phyloP scores from a whole-genome alignment of 2,888 invertebrate genomes.

The Lycocerus yunnanus region DNA sequence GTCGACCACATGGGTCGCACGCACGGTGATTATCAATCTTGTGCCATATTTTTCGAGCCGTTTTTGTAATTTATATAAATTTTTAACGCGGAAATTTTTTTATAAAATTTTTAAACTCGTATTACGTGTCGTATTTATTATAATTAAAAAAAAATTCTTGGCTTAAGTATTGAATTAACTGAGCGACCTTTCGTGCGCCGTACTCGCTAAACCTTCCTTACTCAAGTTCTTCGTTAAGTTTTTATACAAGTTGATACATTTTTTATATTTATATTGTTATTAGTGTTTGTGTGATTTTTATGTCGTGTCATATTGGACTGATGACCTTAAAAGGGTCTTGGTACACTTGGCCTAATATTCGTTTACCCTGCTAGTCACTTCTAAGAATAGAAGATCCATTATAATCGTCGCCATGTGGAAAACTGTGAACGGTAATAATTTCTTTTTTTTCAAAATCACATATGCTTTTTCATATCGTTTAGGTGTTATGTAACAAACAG shows the following conservation, averaged over 20 bases:
- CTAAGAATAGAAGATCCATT: slow-evolving; percentile 48
- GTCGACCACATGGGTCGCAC: slow-evolving; percentile 59
- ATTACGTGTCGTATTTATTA: slow-evolving; percentile 8
- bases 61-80: slow-evolving; percentile 8
- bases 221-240: slow-evolving; percentile 6
- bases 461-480: slow-evolving; percentile 30
- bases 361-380: slow-evolving; percentile 44
- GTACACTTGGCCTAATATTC: slow-evolving; percentile 34
- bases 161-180: slow-evolving; percentile 7
- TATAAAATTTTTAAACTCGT: not conserved
- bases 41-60: slow-evolving; percentile 19
- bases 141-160: slow-evolving; percentile 1
- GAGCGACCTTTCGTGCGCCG: slow-evolving; percentile 31
- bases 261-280: not conserved
- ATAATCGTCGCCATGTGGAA: slow-evolving; percentile 42
- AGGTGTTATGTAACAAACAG: slow-evolving; percentile 36
- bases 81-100: slow-evolving; percentile 7
- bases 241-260: not conserved
- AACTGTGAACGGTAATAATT: slow-evolving; percentile 44
- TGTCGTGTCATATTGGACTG: slow-evolving; percentile 20
- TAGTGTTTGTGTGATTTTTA: slow-evolving; percentile 1
- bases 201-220: slow-evolving; percentile 9
- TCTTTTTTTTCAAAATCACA: slow-evolving; percentile 22
- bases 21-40: slow-evolving; percentile 50
- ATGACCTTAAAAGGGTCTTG: slow-evolving; percentile 42